Base-by-base conservation (phyloP, 2,888 invertebrate genomes). In the Syrista parreyssii region DNA sequence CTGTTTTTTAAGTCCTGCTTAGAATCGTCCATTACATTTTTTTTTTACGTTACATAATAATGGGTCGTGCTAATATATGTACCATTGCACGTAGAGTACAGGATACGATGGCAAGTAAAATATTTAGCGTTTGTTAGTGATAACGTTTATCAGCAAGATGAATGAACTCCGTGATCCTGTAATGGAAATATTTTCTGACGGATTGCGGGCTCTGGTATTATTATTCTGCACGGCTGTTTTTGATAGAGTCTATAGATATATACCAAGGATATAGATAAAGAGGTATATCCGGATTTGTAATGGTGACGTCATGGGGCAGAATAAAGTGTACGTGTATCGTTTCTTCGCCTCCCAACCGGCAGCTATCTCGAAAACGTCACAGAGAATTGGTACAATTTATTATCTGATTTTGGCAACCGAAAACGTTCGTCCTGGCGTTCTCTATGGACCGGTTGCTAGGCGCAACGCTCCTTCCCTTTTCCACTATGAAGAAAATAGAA, bases 331-430 rank as follows among this genome's bases (percentile, higher is more conserved):
- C 35, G 78, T 82, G 80, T 82, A 81, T 82, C 83, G 81, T 77
- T 80, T 34, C 79, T 78, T 78, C 75, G 40, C 36, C 78, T 80
- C 79, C 73, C 31, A 79, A 77, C 78, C 74, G 76, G 69, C 72
- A 78, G 80, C 81, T 84, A 86, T 85, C 86, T 85, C 75, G 75
- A 79, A 82, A 84, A 83, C 81, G 84, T 85, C 83, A 86, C 82
- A 78, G 75, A 74, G 80, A 84, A 85, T 86, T 79, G 81, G 81
- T 81, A 79, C 79, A 75, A 78, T 79, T 82, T 80, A 82, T 86
- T 86, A 85, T 86, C 86, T 85, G 86, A 86, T 86, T 86, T 86
- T 86, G 86, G 86, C 86, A 85, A 81, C 82, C 75, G 80, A 80
- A 83, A 85, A 23, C 55, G 55, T 9, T 55, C 15, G 23, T 55